phyloP scores from a whole-genome alignment of 2,888 invertebrate species.

The Amblyjoppa fuscipennis region DNA sequence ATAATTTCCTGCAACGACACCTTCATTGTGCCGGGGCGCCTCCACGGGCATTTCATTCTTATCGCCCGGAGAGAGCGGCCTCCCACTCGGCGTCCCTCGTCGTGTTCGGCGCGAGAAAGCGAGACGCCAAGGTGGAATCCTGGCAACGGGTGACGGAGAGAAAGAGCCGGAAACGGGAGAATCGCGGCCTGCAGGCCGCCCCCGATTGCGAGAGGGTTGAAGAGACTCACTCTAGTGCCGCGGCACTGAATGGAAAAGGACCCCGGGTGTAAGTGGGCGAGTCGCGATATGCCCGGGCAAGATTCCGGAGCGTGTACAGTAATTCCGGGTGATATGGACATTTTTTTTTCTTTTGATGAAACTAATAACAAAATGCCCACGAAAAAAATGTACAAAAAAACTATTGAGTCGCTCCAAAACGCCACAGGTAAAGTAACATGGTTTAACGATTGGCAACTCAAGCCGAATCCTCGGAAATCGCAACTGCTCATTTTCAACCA shows the following conservation, averaged over 20 bases:
- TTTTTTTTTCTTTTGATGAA: too few relatives aligned
- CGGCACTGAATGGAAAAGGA: constrained; percentile 49
- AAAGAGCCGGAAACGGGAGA: constrained; percentile 58
- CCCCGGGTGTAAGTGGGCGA: constrained; percentile 61
- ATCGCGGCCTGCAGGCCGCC: constrained; percentile 10
- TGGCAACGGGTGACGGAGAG: constrained; percentile 54
- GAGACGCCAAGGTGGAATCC: constrained; percentile 56
- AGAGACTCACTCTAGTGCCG: constrained; percentile 31
- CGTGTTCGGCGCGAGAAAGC: constrained; percentile 53
- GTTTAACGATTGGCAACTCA: too few relatives aligned
- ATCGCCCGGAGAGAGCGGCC: constrained; percentile 73
- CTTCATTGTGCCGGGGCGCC: constrained; percentile 82
- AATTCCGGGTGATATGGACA: constrained; percentile 26
- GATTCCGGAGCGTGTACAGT: constrained; percentile 26
- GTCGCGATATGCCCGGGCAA: constrained; percentile 57
- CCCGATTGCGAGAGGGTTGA: constrained; percentile 49
- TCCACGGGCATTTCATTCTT: constrained; percentile 82
- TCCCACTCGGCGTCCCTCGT: not conserved
- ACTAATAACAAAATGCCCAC: too few relatives aligned
- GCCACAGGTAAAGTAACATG: too few relatives aligned
- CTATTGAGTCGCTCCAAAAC: too few relatives aligned
- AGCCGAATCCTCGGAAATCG: too few relatives aligned
- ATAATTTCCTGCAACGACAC: constrained; percentile 86
- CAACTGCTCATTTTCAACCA: too few relatives aligned
- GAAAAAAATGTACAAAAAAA: too few relatives aligned